These are phyloP conservation scores for Rhynchotus rufescens DNA, from an alignment of 2,797 vertebrate genomes.

Conservation along the genomic window DNA sequence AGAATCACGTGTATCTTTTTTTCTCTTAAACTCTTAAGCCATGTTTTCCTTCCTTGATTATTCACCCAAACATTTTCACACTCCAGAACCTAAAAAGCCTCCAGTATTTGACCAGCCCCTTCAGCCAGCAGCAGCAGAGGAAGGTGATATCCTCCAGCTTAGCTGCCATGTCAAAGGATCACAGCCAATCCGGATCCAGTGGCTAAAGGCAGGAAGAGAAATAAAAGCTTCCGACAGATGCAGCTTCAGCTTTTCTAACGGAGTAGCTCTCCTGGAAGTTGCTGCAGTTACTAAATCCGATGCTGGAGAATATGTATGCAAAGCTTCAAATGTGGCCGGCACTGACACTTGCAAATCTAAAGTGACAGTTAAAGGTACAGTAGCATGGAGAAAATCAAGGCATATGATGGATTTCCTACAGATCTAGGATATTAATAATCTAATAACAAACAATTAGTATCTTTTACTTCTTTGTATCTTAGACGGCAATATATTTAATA, in stretches of 20 bases:
- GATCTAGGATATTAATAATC: neutral
- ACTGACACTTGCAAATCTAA: slow-evolving; percentile 92
- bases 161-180: slow-evolving; percentile 91
- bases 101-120: slow-evolving; percentile 93
- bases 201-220: slow-evolving; percentile 95
- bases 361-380: slow-evolving; percentile 92
- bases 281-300: slow-evolving; percentile 83
- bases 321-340: slow-evolving; percentile 91
- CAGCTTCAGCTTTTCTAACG: slow-evolving; percentile 88
- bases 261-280: slow-evolving; percentile 89
- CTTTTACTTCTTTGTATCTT: neutral
- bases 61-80: slow-evolving; percentile 50
- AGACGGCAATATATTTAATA: neutral
- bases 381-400: neutral
- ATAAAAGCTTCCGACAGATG: slow-evolving; percentile 86
- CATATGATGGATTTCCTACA: neutral
- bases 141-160: slow-evolving; percentile 88
- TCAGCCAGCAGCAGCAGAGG: slow-evolving; percentile 82
- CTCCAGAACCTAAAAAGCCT: slow-evolving; percentile 90
- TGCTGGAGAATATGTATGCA: slow-evolving; percentile 94
- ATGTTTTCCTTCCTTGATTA: neutral
- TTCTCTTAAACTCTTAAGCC: neutral
- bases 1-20: neutral
- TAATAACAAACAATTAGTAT: neutral
- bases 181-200: slow-evolving; percentile 91